Conservation (phyloP, 2,113 vertebrate species). For the Hucho hucho region DNA sequence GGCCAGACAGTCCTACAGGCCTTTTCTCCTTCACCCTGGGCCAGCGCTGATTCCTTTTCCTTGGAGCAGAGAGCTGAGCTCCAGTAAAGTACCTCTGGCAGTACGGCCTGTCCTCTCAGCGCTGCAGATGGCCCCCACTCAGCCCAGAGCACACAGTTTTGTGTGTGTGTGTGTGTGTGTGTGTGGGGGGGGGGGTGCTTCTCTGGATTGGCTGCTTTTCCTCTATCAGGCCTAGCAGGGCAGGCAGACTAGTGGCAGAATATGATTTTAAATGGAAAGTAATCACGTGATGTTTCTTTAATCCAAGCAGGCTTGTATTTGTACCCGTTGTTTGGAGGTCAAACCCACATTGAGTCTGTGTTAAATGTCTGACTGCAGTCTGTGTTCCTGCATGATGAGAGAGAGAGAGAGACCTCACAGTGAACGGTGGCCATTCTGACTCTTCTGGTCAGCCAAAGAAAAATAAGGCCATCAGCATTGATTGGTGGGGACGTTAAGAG, state of each 20-base stretch:
- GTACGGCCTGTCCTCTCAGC: conserved; percentile 51
- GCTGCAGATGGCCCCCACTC: conserved; percentile 32
- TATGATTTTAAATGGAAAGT: neutral
- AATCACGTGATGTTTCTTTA: neutral
- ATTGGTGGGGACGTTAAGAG: conserved; percentile 8
- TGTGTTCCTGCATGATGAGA: no score
- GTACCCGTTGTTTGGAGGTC: neutral
- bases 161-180: conserved; percentile 24
- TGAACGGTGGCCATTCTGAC: conserved; percentile 8
- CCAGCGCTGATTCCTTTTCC: conserved; percentile 20
- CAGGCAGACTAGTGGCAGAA: no score
- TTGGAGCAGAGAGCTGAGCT: conserved; percentile 19
- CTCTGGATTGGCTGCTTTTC: no score
- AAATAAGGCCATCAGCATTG: conserved; percentile 8
- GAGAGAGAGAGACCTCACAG: conserved; percentile 16
- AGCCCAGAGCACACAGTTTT: conserved; percentile 30
- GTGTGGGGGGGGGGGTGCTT: conserved; percentile 9
- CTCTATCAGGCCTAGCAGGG: no score
- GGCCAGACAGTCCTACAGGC: conserved; percentile 2
- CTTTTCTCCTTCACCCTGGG: conserved; percentile 29
- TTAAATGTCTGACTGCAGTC: neutral
- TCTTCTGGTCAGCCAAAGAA: neutral
- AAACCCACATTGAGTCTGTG: neutral
- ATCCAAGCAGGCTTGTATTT: neutral
- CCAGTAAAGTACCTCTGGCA: conserved; percentile 58